A percentile compares a stretch with the other conserved stretches of the same genome.
Evolutionary conservation across 1,140 invertebrate species (phyloP).

Genomic region (Streblospio benedicti): DNA sequence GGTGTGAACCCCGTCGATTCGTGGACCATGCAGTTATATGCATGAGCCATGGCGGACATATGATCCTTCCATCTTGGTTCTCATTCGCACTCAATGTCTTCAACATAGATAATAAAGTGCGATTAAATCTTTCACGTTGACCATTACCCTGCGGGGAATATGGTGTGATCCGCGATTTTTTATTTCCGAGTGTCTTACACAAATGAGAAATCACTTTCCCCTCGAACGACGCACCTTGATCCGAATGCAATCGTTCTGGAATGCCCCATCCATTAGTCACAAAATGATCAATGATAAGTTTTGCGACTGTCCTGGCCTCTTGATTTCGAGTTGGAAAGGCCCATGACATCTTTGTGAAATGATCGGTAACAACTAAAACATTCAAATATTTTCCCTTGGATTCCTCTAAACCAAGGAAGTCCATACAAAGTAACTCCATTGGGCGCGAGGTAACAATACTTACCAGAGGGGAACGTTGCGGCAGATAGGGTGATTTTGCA

Average conservation of each 20-base stretch:
- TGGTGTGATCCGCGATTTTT: conserved; percentile 1
- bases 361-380: conserved; percentile 38
- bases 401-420: not conserved
- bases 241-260: not conserved
- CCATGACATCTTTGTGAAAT: conserved; percentile 44
- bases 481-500: too few relatives aligned
- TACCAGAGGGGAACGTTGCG: too few relatives aligned
- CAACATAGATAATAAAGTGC: conserved; percentile 1
- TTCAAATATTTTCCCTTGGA: conserved; percentile 13
- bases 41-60: conserved; percentile 6
- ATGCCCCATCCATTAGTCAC: not conserved
- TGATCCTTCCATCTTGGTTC: conserved; percentile 13
- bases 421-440: not conserved
- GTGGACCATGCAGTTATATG: conserved; percentile 23
- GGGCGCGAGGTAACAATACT: not conserved
- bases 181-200: not conserved
- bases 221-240: not conserved
- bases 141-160: not conserved
- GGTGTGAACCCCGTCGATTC: conserved; percentile 21
- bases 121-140: not conserved
- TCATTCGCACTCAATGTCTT: conserved; percentile 6
- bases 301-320: conserved; percentile 31
- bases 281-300: not conserved
- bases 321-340: conserved; percentile 41
- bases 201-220: not conserved